A percentile compares a stretch with the other conserved stretches of the same genome.
phyloP scores from a whole-genome alignment of 2,113 vertebrate species.

The Pangasianodon gigas region DNA sequence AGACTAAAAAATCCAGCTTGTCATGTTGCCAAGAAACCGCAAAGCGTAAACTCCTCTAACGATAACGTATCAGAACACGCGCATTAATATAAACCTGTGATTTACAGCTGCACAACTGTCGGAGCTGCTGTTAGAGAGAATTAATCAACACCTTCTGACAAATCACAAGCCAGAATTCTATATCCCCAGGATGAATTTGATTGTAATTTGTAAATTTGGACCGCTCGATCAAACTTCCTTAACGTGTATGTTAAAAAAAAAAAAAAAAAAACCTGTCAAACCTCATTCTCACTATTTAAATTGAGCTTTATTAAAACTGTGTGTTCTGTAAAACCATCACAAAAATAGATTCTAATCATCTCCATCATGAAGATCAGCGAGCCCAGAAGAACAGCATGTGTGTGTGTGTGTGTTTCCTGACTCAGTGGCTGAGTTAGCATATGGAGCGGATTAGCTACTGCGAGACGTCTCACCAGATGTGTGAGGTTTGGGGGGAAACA shows the following conservation, averaged over 20 bases:
- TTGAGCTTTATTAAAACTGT: not conserved
- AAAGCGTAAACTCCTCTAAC: not conserved
- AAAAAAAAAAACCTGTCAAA: not conserved
- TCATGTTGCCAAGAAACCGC: not conserved
- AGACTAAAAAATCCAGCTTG: not conserved
- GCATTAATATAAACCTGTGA: not conserved
- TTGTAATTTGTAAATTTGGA: not conserved
- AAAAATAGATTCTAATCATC: not conserved
- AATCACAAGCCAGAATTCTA: not conserved
- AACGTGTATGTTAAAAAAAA: not conserved
- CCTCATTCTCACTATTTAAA: not conserved
- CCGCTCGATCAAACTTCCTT: too few relatives aligned
- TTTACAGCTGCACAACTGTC: too few relatives aligned
- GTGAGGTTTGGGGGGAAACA: slow-evolving; percentile 16
- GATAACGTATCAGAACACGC: not conserved
- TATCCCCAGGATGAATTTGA: not conserved
- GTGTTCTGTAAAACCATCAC: not conserved
- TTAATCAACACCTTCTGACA: not conserved
- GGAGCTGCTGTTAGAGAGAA: not conserved
- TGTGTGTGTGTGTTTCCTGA: slow-evolving; percentile 1
- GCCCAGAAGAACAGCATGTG: not conserved
- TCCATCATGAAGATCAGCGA: not conserved
- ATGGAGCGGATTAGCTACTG: slow-evolving; percentile 57
- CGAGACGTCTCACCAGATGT: slow-evolving; percentile 50
- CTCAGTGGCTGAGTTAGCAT: slow-evolving; percentile 43